These are phyloP conservation scores for human (Homo sapiens) DNA, from an alignment of 2,113 vertebrate genomes.

Conservation along the genomic window GRCh38 chr1:94321501-94322000, in stretches of 20 bases:
- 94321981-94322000: conserved; percentile 53
- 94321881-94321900: conserved; percentile 44
- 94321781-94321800: conserved; percentile 28
- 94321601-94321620: not conserved
- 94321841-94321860: not conserved
- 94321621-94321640: not conserved
- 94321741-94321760: conserved; percentile 27
- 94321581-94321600: not conserved
- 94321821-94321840: conserved; percentile 36
- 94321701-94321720: not conserved
- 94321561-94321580: not conserved
- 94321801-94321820: conserved; percentile 17
- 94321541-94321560: not conserved
- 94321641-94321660: not conserved
- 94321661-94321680: not conserved
- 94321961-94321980: conserved; percentile 43
- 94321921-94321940: conserved; percentile 59
- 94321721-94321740: not conserved
- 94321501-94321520: not conserved
- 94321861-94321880: not conserved
- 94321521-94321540: not conserved
- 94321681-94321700: not conserved
- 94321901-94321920: conserved; percentile 69
- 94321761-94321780: conserved; percentile 9
- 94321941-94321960: conserved; percentile 64